Evolutionary conservation across 1,140 invertebrate species (phyloP), one percentile per base, ranked within the genome.

Genomic region (Drosophila micromelanica): DNA sequence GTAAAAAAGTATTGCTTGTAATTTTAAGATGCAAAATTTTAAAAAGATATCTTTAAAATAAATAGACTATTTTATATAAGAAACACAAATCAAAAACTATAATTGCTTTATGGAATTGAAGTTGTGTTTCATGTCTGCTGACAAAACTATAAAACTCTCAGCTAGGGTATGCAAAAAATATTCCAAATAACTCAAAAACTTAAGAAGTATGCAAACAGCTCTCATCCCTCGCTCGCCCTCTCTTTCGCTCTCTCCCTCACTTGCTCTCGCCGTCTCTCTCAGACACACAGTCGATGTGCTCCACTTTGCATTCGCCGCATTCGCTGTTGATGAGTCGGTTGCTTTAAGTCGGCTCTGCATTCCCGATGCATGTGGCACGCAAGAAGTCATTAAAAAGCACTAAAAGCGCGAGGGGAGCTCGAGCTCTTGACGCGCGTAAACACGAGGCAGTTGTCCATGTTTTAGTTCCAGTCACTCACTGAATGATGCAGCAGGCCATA

Each of bases 301-400:
- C 17, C 57, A 61, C 45, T 61, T 61, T 61, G 57, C 56, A 43
- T 68, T 68, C 60, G 15, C 32, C 32, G 20, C 20, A 23, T 27
- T 32, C 30, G 40, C 40, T 30, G 59, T 32, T 15, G 48, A 20
- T 32, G 48, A 40, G n/a, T 40, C 7, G n/a, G 48, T 17, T 45
- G 32, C 38, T n/a, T 13, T 5, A 5, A 5, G 12, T 38, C 42
- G 37, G 42, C 55, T 57, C 57, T 73, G 65, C 65, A 77, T 77
- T 73, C 70, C 37, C 76, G 73, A 56, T 87, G 81, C 82, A 86
- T 86, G 81, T 87, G 82, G 82, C 81, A 86, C 81, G 82, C 81
- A 87, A 86, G 78, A 87, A 75, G 70, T 75, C 78, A 87, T 81
- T 81, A 81, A 86, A 77, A 76, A 73, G 68, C 80, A 63, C 73